Evolutionary conservation across 2,888 invertebrate genomes (phyloP), one percentile per base, ranked within the genome.

Genomic region (Drosophila anomalata): DNA sequence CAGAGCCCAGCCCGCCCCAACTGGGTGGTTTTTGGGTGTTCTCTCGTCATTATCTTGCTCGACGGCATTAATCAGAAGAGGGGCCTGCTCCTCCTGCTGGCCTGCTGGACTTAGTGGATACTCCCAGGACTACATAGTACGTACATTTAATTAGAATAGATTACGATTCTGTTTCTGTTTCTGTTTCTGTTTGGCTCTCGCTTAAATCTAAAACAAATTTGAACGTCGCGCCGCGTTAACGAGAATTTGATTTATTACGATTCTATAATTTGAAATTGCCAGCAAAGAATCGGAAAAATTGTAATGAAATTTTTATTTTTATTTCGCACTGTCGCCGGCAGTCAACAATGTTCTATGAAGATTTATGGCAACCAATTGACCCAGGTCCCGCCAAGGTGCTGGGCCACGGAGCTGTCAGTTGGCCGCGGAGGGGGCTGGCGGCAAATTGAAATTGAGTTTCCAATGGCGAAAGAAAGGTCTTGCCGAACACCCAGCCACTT

Each of bases 361-460:
- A 84, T 84, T 84, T 84, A 84, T 88, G 82, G 57, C 63, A 51
- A 42, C 69, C 83, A 88, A 83, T 83, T 83, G 88, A 88, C 83
- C 80, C 79, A 61, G 72, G 84, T 67, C 55, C 65, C 50, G 58
- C 50, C 47, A 65, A 63, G 66, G 67, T 65, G 52, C 69, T 69
- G 65, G 56, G 56, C 65, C 69, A 68, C 52, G 53, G 57, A 54
- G 52, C 77, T 60, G 71, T 67, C 80, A 65, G 63, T 60, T 69
- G 77, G 26, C 7, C 41, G 29, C 9, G 41, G 26, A 50, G 42
- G 53, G 36, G 42, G 24, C 14, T 29, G 41, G 50, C 50, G 36
- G 42, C 53, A 72, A 73, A 79, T 79, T 79, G 79, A 83, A 79
- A 86, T 79, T 79, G 77, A 77, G 82, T 79, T 78, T 63, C 65